Evolutionary conservation across 2,888 invertebrate genomes (phyloP).

Genomic region (Himalopsyche japonica): DNA sequence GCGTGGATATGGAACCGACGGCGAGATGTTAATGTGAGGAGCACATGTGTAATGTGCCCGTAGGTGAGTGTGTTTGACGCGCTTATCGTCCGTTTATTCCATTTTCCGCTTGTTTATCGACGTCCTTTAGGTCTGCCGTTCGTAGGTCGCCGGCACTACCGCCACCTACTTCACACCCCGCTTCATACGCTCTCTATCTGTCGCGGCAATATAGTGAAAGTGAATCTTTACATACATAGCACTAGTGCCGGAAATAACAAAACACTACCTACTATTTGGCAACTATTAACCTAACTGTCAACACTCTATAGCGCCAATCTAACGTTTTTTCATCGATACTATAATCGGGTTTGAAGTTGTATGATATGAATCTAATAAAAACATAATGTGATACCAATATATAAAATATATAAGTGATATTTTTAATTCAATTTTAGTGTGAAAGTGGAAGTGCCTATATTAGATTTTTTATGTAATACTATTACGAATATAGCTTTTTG

Average conservation of each 20-base stretch:
- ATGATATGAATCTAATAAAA: neutral
- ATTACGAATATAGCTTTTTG: neutral
- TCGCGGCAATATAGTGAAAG: slow-evolving; percentile 10
- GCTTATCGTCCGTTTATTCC: slow-evolving; percentile 43
- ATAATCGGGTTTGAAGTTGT: no score
- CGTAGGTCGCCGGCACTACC: slow-evolving; percentile 41
- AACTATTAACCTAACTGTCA: neutral
- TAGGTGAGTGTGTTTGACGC: slow-evolving; percentile 34
- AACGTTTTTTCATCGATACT: neutral
- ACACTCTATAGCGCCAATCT: neutral
- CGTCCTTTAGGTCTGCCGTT: slow-evolving; percentile 54
- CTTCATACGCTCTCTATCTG: neutral
- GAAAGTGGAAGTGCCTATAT: neutral
- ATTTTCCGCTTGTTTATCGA: slow-evolving; percentile 54
- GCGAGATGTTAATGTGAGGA: slow-evolving; percentile 40
- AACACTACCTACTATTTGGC: slow-evolving; percentile 10
- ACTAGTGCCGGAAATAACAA: slow-evolving; percentile 19
- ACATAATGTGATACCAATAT: neutral
- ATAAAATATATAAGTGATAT: neutral
- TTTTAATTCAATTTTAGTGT: neutral
- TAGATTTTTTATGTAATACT: neutral
- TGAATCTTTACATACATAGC: slow-evolving; percentile 12
- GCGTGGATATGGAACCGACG: slow-evolving; percentile 41
- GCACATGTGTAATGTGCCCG: slow-evolving; percentile 23
- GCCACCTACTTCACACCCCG: slow-evolving; percentile 6